These are phyloP conservation scores for Eilema depressum DNA, from an alignment of 2,888 invertebrate genomes.

Conservation along the genomic window DNA sequence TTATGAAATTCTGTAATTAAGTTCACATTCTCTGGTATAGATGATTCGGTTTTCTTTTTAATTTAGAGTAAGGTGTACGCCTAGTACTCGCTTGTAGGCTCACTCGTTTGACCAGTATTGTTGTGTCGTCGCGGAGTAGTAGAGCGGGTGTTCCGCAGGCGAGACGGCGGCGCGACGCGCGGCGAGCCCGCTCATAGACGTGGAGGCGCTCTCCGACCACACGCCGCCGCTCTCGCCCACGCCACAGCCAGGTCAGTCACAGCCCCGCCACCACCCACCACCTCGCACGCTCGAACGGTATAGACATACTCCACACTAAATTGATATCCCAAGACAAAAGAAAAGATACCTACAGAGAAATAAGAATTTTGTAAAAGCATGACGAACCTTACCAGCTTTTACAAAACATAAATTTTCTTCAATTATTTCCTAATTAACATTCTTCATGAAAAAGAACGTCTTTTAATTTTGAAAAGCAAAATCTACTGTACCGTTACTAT, in stretches of 20 bases:
- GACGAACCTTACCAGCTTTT: background rate
- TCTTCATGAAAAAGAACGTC: background rate
- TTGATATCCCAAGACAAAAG: conserved; percentile 19
- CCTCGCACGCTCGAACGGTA: conserved; percentile 71
- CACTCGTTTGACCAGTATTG: conserved; percentile 53
- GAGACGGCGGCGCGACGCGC: conserved; percentile 88
- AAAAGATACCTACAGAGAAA: background rate
- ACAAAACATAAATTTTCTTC: background rate
- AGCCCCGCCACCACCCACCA: conserved; percentile 38
- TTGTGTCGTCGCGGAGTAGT: conserved; percentile 59
- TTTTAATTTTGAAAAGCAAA: background rate
- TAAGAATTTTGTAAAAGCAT: background rate
- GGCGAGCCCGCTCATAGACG: conserved; percentile 90
- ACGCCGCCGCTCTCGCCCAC: conserved; percentile 83
- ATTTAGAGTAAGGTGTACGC: conserved; percentile 11
- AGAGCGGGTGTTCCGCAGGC: conserved; percentile 81
- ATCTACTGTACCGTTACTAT: background rate
- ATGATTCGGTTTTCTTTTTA: conserved; percentile 1
- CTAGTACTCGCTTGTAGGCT: conserved; percentile 21
- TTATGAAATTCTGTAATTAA: background rate
- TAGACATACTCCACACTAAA: conserved; percentile 59
- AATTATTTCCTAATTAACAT: background rate
- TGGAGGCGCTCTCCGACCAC: conserved; percentile 89
- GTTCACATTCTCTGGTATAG: background rate
- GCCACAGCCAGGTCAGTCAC: conserved; percentile 87